phyloP scores from a whole-genome alignment of 2,113 vertebrate genomes.

The Pseudorhombus dupliciocellatus region DNA sequence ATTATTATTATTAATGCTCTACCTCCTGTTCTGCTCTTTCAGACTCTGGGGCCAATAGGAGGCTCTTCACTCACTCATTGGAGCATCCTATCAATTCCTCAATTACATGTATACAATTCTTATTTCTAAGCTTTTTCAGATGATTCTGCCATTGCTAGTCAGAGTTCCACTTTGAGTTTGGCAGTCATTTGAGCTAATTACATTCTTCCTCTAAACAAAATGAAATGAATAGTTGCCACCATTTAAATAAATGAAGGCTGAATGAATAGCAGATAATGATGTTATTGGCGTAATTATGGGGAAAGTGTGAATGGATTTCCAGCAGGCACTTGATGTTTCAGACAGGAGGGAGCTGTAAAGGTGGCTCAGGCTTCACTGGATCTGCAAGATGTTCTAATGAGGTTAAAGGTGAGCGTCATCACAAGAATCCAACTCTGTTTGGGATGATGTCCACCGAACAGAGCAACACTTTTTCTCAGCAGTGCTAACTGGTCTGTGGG shows the following conservation, averaged over 20 bases:
- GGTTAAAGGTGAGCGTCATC: slow-evolving; percentile 16
- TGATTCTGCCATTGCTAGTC: too few species aligned
- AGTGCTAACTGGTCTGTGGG: background rate
- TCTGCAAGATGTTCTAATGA: slow-evolving; percentile 47
- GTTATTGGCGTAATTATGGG: slow-evolving; percentile 10
- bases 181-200: too few species aligned
- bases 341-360: slow-evolving; percentile 56
- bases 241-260: slow-evolving; percentile 3
- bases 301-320: slow-evolving; percentile 48
- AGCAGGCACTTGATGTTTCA: slow-evolving; percentile 49
- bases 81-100: too few species aligned
- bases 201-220: too few species aligned
- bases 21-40: too few species aligned
- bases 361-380: slow-evolving; percentile 21
- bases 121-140: too few species aligned
- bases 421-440: slow-evolving; percentile 4
- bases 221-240: background rate
- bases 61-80: too few species aligned
- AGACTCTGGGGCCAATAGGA: too few species aligned
- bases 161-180: too few species aligned
- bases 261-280: slow-evolving; percentile 9
- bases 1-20: too few species aligned
- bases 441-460: background rate
- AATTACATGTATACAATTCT: too few species aligned
- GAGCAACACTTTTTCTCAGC: background rate